Evolutionary conservation across 2,113 vertebrate genomes (phyloP), one percentile per base, ranked within the genome.

Genomic region (Prochilodus magdalenae): DNA sequence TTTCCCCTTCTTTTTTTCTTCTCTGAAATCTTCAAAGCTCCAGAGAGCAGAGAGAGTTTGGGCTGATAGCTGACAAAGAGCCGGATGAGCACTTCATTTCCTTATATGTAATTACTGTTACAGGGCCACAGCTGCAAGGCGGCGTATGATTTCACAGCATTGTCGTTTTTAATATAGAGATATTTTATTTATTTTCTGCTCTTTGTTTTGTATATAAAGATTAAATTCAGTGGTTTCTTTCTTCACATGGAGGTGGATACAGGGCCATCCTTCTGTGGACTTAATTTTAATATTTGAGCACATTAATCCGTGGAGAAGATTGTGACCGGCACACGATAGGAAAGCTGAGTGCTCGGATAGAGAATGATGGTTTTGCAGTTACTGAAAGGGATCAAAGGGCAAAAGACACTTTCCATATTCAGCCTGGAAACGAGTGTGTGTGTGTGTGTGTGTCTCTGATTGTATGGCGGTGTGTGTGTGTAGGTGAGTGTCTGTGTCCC

Each of bases 71-170:
- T 80, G 55, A 47, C 11, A 36, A 15, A 44, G 33, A 16, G 6
- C 69, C 44, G 40, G 57, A 40, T 27, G 24, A 59, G 47, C 29
- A 59, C 59, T 63, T 73, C 69, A 51, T 51, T 63, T 73, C 55
- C 78, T 80, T 57, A 29, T 65, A 33, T 33, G 20, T 30, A 63
- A 72, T 60, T 80, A 51, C 29, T 80, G 36, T 62, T 53, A 29
- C 40, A 15, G 40, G 15, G 55, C 53, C 24, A 0, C 59, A 8
- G 55, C 67, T 16, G 53, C 20, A 67, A 55, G 20, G 11, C 44
- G 36, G 33, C 59, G 49, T 85, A 47, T 80, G 79, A 75, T 86
- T 84, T 86, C 47, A 84, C 70, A 44, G 13, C 84, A 76, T 29
- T 82, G 30, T 79, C 75, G 5, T 33, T 73, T 36, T 16, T 30